These are phyloP conservation scores for Paguma larvata DNA, from an alignment of 2,797 vertebrate species.

Conservation along the genomic window DNA sequence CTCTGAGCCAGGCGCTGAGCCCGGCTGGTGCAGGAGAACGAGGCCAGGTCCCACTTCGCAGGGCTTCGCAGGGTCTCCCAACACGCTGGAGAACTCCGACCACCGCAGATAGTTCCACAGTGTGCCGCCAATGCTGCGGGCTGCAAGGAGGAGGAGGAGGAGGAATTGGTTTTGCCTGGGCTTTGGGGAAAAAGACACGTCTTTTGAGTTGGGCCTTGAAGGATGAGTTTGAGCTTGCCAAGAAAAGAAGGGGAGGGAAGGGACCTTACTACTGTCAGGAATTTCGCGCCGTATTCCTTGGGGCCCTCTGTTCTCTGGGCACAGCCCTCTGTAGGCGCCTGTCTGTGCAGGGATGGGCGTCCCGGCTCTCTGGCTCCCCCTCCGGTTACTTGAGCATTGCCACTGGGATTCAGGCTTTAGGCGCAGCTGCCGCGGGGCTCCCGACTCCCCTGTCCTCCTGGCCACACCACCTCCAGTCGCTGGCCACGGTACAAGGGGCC, in stretches of 20 bases:
- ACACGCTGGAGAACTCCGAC: no score
- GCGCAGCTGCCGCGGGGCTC: neutral
- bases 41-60: neutral
- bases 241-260: neutral
- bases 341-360: neutral
- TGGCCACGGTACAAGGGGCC: constrained; percentile 50
- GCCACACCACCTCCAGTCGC: constrained; percentile 36
- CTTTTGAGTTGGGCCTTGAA: neutral
- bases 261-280: fast-evolving
- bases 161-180: neutral
- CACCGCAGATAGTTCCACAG: neutral
- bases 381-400: neutral
- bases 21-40: neutral
- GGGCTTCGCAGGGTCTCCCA: no score
- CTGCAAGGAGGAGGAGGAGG: neutral
- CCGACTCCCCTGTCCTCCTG: neutral
- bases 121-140: fast-evolving
- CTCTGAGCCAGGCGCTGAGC: neutral
- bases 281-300: neutral
- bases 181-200: neutral
- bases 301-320: no score
- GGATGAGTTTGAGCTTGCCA: neutral
- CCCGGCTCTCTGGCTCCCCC: neutral
- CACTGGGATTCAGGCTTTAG: neutral
- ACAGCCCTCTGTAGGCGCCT: no score